Evolutionary conservation across 2,113 vertebrate species (phyloP).

Genomic region (Machaerirhynchus nigripectus): DNA sequence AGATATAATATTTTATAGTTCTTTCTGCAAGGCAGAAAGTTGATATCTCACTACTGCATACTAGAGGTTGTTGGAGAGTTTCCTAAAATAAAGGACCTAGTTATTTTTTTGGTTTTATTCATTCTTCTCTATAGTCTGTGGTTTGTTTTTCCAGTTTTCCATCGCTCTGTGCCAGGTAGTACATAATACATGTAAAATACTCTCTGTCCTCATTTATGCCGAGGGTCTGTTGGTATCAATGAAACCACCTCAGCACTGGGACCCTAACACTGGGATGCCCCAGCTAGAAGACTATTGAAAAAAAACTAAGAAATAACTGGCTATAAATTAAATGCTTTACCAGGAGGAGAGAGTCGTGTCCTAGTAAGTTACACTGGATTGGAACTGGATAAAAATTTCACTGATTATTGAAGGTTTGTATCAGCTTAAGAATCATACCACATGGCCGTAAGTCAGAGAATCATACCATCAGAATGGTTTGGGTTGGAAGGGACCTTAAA

Average conservation of each 20-base stretch:
- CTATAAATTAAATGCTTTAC: background rate
- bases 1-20: slow-evolving; percentile 11
- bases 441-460: background rate
- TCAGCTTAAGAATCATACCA: background rate
- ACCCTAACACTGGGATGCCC: background rate
- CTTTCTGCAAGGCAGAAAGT: slow-evolving; percentile 2
- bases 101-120: background rate
- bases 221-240: background rate
- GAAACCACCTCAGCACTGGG: background rate
- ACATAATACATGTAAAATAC: background rate
- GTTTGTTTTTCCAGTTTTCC: background rate
- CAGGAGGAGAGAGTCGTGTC: background rate
- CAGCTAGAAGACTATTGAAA: background rate
- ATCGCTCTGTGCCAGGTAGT: background rate
- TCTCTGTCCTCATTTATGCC: background rate
- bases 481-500: background rate
- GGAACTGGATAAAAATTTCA: background rate
- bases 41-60: slow-evolving; percentile 1
- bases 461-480: background rate
- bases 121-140: background rate
- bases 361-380: background rate
- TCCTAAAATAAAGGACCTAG: slow-evolving; percentile 1
- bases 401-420: background rate
- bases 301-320: background rate
- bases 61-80: background rate